Percentiles rank a stretch among this genome's conserved stretches.
These are phyloP conservation scores for Salpingus planirostris DNA, from an alignment of 2,888 invertebrate species.

Conservation along the genomic window DNA sequence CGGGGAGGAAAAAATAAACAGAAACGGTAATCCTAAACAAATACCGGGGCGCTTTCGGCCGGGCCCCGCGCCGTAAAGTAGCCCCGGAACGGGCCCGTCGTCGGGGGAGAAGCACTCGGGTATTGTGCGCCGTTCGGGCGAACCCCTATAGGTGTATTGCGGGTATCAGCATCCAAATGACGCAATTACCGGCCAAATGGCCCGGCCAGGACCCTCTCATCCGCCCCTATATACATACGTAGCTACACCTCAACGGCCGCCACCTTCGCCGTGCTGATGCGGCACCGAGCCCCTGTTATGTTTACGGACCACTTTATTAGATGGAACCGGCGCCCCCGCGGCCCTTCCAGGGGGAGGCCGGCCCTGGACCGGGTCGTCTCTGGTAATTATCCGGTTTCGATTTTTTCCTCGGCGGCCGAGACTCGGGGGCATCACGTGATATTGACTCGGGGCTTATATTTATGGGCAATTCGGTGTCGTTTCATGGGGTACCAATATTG, in stretches of 20 bases:
- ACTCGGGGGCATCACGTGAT: constrained; percentile 21
- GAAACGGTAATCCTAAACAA: constrained; percentile 36
- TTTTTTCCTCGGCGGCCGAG: neutral
- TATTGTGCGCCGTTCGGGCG: constrained; percentile 35
- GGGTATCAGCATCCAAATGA: constrained; percentile 43
- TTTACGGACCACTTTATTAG: constrained; percentile 22
- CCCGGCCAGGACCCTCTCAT: constrained; percentile 21
- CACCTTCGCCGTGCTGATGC: constrained; percentile 16
- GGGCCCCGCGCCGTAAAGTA: constrained; percentile 32
- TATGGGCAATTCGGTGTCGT: constrained; percentile 43
- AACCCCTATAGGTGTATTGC: constrained; percentile 40
- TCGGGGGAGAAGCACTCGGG: constrained; percentile 28
- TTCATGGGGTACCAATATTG: constrained; percentile 42
- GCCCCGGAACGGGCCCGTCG: constrained; percentile 32
- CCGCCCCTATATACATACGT: too few species aligned
- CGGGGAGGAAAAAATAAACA: constrained; percentile 20
- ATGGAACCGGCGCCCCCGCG: too few species aligned
- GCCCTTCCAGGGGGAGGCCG: too few species aligned
- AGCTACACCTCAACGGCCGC: constrained; percentile 4
- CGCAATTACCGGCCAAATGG: constrained; percentile 41
- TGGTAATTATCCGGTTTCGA: neutral
- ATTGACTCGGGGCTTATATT: constrained; percentile 42
- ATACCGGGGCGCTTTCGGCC: constrained; percentile 32
- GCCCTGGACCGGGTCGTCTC: neutral
- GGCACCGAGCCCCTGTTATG: constrained; percentile 20